A percentile compares a stretch with the other conserved stretches of the same genome.
Conservation (phyloP, 2,888 invertebrate species). For the Zhuqinia jingwanae region DNA sequence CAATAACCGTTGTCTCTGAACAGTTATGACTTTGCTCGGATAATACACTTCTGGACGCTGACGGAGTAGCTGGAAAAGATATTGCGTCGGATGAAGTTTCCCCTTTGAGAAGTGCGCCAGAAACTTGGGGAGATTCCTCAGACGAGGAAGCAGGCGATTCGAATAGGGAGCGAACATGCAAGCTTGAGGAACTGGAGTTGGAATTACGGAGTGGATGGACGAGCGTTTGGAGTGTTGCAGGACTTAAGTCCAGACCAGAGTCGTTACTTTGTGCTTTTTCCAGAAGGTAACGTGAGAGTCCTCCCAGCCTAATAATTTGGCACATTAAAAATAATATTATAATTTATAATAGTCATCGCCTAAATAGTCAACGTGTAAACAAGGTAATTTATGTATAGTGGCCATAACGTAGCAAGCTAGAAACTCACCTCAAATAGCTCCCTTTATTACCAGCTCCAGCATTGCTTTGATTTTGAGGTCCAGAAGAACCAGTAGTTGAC, state of each 20-base stretch:
- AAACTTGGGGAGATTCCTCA: conserved; percentile 15
- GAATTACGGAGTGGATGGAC: conserved; percentile 55
- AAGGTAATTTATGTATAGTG: no score
- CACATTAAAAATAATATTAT: neutral
- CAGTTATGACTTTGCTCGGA: conserved; percentile 58
- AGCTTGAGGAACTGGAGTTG: conserved; percentile 46
- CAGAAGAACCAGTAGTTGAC: neutral
- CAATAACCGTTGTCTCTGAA: conserved; percentile 58
- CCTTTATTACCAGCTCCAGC: no score
- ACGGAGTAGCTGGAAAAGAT: neutral
- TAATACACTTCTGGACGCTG: conserved; percentile 27
- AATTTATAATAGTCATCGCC: no score
- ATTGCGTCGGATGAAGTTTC: neutral
- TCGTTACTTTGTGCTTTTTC: conserved; percentile 63
- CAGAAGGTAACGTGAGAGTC: conserved; percentile 59
- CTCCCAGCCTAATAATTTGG: conserved; percentile 69
- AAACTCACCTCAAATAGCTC: neutral
- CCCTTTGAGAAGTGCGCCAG: neutral
- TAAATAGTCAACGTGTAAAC: no score
- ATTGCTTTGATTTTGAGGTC: no score
- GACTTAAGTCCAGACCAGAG: conserved; percentile 57
- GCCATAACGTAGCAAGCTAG: no score
- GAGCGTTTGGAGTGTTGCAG: conserved; percentile 58
- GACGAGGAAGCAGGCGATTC: conserved; percentile 55
- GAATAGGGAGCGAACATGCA: conserved; percentile 38